Base-by-base conservation (phyloP, 2,888 invertebrate genomes). In the Mimas tiliae region DNA sequence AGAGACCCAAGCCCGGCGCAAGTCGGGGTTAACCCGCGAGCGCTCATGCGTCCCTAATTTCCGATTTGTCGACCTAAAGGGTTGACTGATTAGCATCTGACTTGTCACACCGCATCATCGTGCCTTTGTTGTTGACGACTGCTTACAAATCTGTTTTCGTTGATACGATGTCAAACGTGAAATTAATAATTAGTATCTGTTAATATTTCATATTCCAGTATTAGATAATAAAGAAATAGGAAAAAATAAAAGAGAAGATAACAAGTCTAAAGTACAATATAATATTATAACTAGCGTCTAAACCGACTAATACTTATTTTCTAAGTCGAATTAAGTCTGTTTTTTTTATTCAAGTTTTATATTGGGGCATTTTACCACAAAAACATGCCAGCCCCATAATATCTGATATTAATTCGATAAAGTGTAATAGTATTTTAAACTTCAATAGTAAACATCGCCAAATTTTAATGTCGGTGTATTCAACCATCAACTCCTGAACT, bases 31-130 rank as follows among this genome's bases (percentile, higher is more conserved):
- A 90, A 87, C 91, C 91, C 88, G 87, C 85, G 88, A 86, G 87
- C 90, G 79, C 88, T 92, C 93, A 91, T 88, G 91, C 91, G 90
- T 88, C 86, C 86, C 89, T 91, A 91, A 93, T 93, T 90, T 90
- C 93, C 92, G 92, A 93, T 93, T 93, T 92, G 92, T 90, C 91
- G 89, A 84, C 87, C 84, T 83, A 87, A 91, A 91, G 91, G 93
- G 91, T 92, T 91, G 87, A 88, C 86, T 89, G 92, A 92, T 93
- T 93, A 91, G 88, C 92, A 91, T 92, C 91, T 88, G 89, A 89
- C 89, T 90, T 89, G 90, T 91, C 91, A 85, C 79, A 85, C 84
- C 85, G 83, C 84, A 87, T 90, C 87, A 83, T 77, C 64, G 79
- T 78, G 78, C 82, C 86, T 86, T 87, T 87, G 89, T 86, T 80